Base-by-base conservation (phyloP, 2,888 invertebrate genomes). In the Trilocha varians region DNA sequence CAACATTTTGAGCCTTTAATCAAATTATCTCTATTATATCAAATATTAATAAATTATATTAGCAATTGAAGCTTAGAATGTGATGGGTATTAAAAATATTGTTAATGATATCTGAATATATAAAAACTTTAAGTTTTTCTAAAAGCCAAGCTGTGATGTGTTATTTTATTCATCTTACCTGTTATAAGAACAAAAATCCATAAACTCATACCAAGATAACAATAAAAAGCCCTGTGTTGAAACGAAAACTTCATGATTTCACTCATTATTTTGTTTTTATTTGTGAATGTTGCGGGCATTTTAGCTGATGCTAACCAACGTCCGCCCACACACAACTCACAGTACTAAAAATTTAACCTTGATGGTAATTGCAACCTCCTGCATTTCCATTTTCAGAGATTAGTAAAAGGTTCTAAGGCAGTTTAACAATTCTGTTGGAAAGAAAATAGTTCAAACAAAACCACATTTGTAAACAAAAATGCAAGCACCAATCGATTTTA, bases 101-200 rank as follows among this genome's bases (percentile, higher is more conserved):
- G n/a, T n/a, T n/a, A n/a, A n/a, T n/a, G n/a, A n/a, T n/a, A n/a
- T n/a, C n/a, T n/a, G n/a, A n/a, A n/a, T n/a, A n/a, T n/a, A n/a
- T n/a, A n/a, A n/a, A n/a, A n/a, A n/a, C n/a, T n/a, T 32, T 39
- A 35, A 36, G 35, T 35, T 3, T 33, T n/a, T n/a, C n/a, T n/a
- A n/a, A n/a, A n/a, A n/a, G n/a, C n/a, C n/a, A n/a, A n/a, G n/a
- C n/a, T n/a, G n/a, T n/a, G n/a, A n/a, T n/a, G n/a, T n/a, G n/a
- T n/a, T n/a, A n/a, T n/a, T n/a, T n/a, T n/a, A n/a, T n/a, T n/a
- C n/a, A 32, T 50, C 64, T 77, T 71, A 91, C 91, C 93, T 57
- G 91, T 92, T 48, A 94, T 90, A 16, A 94, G 79, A 43, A 93
- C 85, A 68, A 93, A 90, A 65, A 94, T 93, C 94, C 94, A 94